Conservation (phyloP, 1,140 invertebrate species). For the Cardiocondyla obscurior region DNA sequence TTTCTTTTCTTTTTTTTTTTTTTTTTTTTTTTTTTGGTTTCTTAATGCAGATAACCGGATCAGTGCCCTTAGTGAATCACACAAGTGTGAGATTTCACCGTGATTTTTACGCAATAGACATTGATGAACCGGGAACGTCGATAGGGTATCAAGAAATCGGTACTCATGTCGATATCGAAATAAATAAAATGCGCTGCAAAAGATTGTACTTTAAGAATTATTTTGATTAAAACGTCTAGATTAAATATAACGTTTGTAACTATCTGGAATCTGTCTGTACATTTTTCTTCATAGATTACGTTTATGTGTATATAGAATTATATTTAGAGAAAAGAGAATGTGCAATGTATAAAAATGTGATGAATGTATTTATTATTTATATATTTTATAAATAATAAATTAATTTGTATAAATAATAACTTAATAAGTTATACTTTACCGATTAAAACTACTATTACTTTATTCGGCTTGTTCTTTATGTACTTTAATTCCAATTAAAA, state of each 20-base stretch:
- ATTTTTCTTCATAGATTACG: constrained; percentile 1
- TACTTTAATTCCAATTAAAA: background rate
- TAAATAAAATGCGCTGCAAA: constrained; percentile 1
- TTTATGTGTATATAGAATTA: constrained; percentile 5
- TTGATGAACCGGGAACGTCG: background rate
- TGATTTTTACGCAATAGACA: background rate
- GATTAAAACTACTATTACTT: background rate
- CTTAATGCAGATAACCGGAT: background rate
- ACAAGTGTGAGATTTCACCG: background rate
- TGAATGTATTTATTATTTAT: background rate
- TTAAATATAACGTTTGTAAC: background rate
- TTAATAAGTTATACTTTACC: background rate
- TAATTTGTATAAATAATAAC: constrained; percentile 1
- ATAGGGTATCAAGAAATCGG: background rate
- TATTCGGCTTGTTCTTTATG: background rate
- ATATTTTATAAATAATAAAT: constrained; percentile 3
- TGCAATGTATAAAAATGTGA: background rate
- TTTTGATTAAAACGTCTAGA: background rate
- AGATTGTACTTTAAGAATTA: background rate
- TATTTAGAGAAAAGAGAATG: background rate
- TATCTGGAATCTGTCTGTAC: background rate
- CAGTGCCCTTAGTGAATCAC: background rate
- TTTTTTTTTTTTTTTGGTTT: too few relatives aligned
- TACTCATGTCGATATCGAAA: background rate
- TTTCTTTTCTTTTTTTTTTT: too few relatives aligned